Evolutionary conservation across 2,888 invertebrate species (phyloP).

Genomic region (Perizoma affinitatum): DNA sequence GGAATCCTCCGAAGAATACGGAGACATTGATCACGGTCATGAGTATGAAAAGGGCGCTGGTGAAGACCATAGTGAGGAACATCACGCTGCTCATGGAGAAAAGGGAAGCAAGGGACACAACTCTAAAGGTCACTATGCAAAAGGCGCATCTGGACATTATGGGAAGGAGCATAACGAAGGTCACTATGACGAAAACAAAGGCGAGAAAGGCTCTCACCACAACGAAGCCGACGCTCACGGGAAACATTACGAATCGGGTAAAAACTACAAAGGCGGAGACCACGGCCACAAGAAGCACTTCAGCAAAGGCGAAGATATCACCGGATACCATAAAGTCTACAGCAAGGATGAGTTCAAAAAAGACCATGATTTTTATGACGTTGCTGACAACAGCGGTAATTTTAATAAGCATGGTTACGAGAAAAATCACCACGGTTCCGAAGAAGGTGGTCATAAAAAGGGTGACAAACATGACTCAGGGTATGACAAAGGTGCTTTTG

Average conservation of each 20-base stretch:
- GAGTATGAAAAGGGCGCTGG: constrained; percentile 72
- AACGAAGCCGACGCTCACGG: constrained; percentile 83
- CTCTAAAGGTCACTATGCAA: constrained; percentile 78
- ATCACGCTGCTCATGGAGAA: constrained; percentile 80
- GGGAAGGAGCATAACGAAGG: constrained; percentile 81
- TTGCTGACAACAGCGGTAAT: constrained; percentile 86
- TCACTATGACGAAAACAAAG: constrained; percentile 78
- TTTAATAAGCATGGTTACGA: constrained; percentile 86
- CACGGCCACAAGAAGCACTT: constrained; percentile 84
- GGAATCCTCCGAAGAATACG: constrained; percentile 54
- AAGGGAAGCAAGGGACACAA: constrained; percentile 84
- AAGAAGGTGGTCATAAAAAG: constrained; percentile 83
- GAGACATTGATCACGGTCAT: constrained; percentile 47
- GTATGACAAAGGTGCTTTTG: constrained; percentile 77
- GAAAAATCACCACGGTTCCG: constrained; percentile 80
- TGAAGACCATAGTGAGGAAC: constrained; percentile 73
- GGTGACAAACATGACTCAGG: constrained; percentile 82
- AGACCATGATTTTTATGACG: constrained; percentile 90
- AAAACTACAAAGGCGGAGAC: constrained; percentile 82
- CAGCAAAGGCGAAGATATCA: constrained; percentile 88
- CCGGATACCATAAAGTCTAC: constrained; percentile 89
- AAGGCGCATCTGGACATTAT: constrained; percentile 83
- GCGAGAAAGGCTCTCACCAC: constrained; percentile 80
- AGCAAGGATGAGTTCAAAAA: constrained; percentile 91
- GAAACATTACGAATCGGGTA: constrained; percentile 78